Evolutionary conservation across 2,888 invertebrate genomes (phyloP), one percentile per base, ranked within the genome.

Genomic region (Agonopterix arenella): DNA sequence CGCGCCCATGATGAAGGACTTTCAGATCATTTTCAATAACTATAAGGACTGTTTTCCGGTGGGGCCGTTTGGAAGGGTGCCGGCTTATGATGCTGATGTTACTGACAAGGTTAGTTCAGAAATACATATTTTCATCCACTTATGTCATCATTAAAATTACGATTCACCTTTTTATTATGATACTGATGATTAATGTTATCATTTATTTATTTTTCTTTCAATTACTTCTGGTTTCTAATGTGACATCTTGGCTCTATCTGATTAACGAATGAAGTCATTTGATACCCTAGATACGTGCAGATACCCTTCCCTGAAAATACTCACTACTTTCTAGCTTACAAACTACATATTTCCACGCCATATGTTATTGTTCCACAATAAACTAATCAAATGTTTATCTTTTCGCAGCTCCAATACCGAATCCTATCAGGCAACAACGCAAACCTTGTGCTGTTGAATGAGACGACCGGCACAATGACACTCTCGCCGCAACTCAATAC

Each of bases 71-170:
- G 98, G 98, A 0, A 91, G 93, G 51, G 95, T 98, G 37, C 98
- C 98, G 0, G 98, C 98, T 0, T 94, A 93, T 68, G 98, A 99
- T 80, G 98, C 97, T 9, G 98, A 98, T 84, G 97, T 98, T 36
- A 95, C 95, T 4, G 98, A 98, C 73, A 93, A 92, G 73, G 88
- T 92, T 51, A n/a, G 40, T 40, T 40, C 10, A 4, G 9, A 38
- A 38, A 38, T 4, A 38, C 18, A 18, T 18, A 18, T 18, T 18
- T 18, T 18, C 4, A 18, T 18, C 18, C 18, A 18, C 18, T 18
- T 4, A 18, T 18, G 18, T 18, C 18, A 18, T 18, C 4, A 4
- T 18, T 18, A 18, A 2, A 18, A 18, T 18, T 2, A 18, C 18
- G 18, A 18, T 18, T 18, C 3, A 18, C 18, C 18, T 18, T 18